Conservation (phyloP, 2,888 invertebrate genomes). For the Calliopum simillimum region DNA sequence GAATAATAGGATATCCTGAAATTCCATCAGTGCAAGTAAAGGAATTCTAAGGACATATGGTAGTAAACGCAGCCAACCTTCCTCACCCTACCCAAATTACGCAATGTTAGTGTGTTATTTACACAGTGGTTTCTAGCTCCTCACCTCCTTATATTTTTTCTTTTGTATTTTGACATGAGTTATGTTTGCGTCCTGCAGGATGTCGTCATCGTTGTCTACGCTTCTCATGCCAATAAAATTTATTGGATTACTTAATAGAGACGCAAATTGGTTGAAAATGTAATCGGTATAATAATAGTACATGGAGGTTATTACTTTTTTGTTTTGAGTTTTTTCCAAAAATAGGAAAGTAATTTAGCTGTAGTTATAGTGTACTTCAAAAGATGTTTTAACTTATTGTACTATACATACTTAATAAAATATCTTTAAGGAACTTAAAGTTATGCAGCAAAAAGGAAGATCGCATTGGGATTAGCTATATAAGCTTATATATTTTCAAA, state of each 20-base stretch:
- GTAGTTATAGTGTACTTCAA: too few species aligned
- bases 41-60: conserved; percentile 14
- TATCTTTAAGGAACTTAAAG: too few species aligned
- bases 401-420: too few species aligned
- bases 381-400: too few species aligned
- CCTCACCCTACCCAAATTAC: neutral
- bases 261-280: neutral
- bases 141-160: neutral
- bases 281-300: too few species aligned
- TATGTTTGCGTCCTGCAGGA: conserved; percentile 24
- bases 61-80: neutral
- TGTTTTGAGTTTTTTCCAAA: too few species aligned
- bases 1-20: too few species aligned
- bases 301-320: too few species aligned
- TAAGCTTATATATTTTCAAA: too few species aligned
- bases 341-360: too few species aligned
- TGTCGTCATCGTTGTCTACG: conserved; percentile 16
- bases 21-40: neutral
- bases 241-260: neutral
- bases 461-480: too few species aligned
- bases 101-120: neutral
- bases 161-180: neutral
- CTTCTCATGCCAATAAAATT: conserved; percentile 7
- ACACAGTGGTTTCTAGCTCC: neutral
- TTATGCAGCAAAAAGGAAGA: too few species aligned